Percentiles rank a stretch among this genome's conserved stretches.
Evolutionary conservation across 92 coral and sea anemone species (phyloP).

Genomic region (Palythoa caribaeorum): DNA sequence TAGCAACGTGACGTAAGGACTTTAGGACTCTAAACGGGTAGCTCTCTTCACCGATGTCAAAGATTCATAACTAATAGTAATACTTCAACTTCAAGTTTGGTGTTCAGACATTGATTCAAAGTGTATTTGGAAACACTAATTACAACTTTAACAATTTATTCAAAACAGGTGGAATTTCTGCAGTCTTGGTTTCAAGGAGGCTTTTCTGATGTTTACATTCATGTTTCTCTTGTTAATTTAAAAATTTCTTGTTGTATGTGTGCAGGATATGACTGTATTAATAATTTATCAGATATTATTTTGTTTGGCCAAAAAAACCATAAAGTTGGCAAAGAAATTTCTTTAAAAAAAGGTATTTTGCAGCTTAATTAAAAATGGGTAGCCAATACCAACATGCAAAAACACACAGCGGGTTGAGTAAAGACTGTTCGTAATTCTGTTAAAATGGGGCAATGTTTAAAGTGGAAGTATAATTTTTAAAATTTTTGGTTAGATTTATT

Average conservation of each 20-base stretch:
- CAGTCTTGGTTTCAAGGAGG: neutral
- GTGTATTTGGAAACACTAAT: neutral
- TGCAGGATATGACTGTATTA: neutral
- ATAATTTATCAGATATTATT: neutral
- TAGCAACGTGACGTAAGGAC: constrained; percentile 44
- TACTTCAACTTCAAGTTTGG: neutral
- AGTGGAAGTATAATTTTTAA: constrained; percentile 5
- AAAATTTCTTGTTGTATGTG: neutral
- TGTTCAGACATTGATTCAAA: neutral
- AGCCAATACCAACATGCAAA: constrained; percentile 27
- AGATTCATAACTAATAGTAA: neutral
- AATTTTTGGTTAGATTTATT: constrained; percentile 1
- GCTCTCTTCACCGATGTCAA: neutral
- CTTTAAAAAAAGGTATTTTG: neutral
- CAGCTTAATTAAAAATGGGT: neutral
- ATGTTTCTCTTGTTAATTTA: neutral
- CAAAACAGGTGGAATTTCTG: neutral
- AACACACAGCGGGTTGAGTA: constrained; percentile 9
- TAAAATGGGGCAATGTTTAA: constrained; percentile 4
- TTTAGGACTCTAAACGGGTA: constrained; percentile 44
- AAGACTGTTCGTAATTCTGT: constrained; percentile 7
- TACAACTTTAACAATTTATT: too few species aligned
- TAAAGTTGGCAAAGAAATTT: neutral
- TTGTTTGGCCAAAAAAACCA: too few species aligned
- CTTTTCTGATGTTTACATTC: neutral